Percentiles rank a stretch among this genome's conserved stretches.
Evolutionary conservation across 2,888 invertebrate genomes (phyloP).

Genomic region (Calephelis perditalis): DNA sequence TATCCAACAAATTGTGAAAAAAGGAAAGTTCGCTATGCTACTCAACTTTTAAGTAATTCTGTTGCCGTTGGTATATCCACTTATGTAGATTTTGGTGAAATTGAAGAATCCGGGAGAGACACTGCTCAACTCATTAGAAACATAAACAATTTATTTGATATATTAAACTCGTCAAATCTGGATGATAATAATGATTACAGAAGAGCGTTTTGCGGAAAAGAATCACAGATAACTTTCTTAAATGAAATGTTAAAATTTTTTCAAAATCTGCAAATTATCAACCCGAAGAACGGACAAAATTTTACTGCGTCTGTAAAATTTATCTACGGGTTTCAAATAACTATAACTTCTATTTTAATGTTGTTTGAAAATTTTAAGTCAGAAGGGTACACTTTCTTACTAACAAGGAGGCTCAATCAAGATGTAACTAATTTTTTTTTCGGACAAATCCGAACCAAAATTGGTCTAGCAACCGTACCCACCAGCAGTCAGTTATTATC

Average conservation of each 20-base stretch:
- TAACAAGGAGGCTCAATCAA: conserved; percentile 14
- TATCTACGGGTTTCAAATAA: neutral
- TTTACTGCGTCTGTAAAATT: too few species aligned
- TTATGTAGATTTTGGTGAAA: conserved; percentile 23
- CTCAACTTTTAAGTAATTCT: conserved; percentile 35
- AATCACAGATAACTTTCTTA: conserved; percentile 26
- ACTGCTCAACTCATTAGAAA: conserved; percentile 26
- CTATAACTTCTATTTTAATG: conserved; percentile 14
- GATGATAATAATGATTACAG: conserved; percentile 3
- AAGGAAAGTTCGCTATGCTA: conserved; percentile 33
- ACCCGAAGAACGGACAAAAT: too few species aligned
- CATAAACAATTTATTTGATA: conserved; percentile 30
- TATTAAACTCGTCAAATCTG: conserved; percentile 26
- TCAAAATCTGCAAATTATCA: neutral
- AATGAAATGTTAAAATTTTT: conserved; percentile 26
- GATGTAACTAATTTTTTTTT: conserved; percentile 10
- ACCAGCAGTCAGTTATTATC: conserved; percentile 17
- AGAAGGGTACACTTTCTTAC: conserved; percentile 17
- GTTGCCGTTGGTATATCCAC: conserved; percentile 35
- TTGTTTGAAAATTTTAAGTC: conserved; percentile 17
- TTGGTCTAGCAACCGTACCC: neutral
- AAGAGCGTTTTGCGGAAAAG: conserved; percentile 22
- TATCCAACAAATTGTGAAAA: conserved; percentile 35
- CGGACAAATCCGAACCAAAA: neutral
- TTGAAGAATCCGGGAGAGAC: conserved; percentile 22